Percentiles rank a stretch among this genome's conserved stretches.
These are phyloP conservation scores for Petrolisthes manimaculis DNA, from an alignment of 2,888 invertebrate species.

Conservation along the genomic window DNA sequence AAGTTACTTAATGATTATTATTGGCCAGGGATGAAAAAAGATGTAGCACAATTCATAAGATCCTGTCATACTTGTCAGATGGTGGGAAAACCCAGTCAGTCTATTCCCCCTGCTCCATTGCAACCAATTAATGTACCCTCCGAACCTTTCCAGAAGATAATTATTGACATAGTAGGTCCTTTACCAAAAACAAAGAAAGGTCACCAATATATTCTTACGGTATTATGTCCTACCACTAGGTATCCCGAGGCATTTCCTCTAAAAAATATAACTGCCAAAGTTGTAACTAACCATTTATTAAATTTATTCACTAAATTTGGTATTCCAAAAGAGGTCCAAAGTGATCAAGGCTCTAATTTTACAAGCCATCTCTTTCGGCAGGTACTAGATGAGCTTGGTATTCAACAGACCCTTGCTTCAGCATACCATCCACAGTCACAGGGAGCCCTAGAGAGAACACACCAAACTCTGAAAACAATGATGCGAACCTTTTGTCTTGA, in stretches of 20 bases:
- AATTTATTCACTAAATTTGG: conserved; percentile 22
- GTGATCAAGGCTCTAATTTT: conserved; percentile 28
- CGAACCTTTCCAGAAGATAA: conserved; percentile 23
- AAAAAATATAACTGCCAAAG: conserved; percentile 6
- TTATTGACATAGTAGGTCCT: conserved; percentile 31
- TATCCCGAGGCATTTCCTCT: conserved; percentile 34
- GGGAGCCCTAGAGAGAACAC: too few species aligned
- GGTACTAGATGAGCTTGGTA: too few species aligned
- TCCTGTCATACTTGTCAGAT: conserved; percentile 8
- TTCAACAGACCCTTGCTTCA: too few species aligned
- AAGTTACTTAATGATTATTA: conserved; percentile 11
- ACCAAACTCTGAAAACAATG: too few species aligned
- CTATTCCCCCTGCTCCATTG: conserved; percentile 13
- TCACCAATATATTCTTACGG: conserved; percentile 29
- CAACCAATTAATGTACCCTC: conserved; percentile 1
- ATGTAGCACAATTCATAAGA: not conserved
- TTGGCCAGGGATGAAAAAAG: conserved; percentile 14
- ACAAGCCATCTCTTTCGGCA: conserved; percentile 21
- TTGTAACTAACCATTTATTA: not conserved
- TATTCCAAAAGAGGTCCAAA: conserved; percentile 20
- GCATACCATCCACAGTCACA: too few species aligned
- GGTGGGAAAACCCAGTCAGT: not conserved
- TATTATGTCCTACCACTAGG: conserved; percentile 18
- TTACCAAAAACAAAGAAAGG: conserved; percentile 21
- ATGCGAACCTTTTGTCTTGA: too few species aligned